Evolutionary conservation across 92 coral and sea anemone genomes (phyloP).

Genomic region (Epizoanthus rinbou): DNA sequence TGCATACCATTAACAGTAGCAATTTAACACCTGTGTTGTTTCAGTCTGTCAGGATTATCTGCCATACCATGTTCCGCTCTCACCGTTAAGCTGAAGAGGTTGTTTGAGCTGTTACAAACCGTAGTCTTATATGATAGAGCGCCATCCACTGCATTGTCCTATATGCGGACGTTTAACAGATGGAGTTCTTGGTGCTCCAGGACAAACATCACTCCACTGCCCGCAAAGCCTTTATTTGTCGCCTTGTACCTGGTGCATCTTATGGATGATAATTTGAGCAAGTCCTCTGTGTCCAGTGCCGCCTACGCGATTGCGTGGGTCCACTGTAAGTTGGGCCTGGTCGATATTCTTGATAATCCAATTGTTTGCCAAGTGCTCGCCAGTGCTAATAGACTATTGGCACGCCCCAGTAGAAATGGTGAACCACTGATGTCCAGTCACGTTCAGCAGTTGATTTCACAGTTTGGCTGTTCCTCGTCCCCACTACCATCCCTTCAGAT

Average conservation of each 20-base stretch:
- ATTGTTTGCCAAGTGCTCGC: conserved; percentile 51
- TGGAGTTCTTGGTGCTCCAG: conserved; percentile 43
- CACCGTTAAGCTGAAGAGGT: background rate
- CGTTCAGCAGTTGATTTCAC: conserved; percentile 45
- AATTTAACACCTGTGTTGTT: too few relatives aligned
- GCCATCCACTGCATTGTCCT: conserved; percentile 44
- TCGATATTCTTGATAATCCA: conserved; percentile 30
- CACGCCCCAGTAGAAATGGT: conserved; percentile 44
- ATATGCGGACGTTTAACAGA: conserved; percentile 39
- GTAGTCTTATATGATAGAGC: conserved; percentile 3
- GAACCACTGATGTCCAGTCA: conserved; percentile 43
- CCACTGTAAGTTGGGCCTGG: conserved; percentile 49
- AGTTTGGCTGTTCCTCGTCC: conserved; percentile 39
- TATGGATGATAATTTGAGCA: conserved; percentile 26
- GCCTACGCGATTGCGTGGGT: conserved; percentile 55
- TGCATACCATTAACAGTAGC: too few relatives aligned
- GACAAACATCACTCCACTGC: conserved; percentile 19
- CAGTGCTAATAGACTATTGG: conserved; percentile 51
- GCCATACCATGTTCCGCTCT: background rate
- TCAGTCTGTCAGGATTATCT: background rate
- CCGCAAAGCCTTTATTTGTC: conserved; percentile 34
- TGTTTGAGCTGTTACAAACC: conserved; percentile 1
- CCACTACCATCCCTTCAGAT: conserved; percentile 49
- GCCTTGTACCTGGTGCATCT: conserved; percentile 51
- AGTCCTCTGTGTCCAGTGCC: conserved; percentile 44